Percentiles rank a stretch among this genome's conserved stretches.
Conservation (phyloP, 1,140 invertebrate species). For the Choristoneura fumiferana region DNA sequence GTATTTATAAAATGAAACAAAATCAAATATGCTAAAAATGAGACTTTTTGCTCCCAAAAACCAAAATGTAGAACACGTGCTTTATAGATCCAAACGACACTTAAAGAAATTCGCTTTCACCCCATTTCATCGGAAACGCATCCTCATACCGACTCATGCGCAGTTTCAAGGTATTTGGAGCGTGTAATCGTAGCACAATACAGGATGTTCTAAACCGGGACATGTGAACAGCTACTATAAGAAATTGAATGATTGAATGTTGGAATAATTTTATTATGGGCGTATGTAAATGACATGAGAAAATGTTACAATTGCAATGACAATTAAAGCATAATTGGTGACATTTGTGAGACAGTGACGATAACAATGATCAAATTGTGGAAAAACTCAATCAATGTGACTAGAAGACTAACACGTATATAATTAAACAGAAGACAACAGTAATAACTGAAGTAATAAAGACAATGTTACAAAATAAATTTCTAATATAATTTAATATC, state of each 20-base stretch:
- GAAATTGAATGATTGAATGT: neutral
- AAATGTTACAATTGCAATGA: slow-evolving; percentile 8
- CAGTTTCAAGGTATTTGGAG: slow-evolving; percentile 41
- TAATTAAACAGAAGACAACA: too few species aligned
- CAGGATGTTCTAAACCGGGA: slow-evolving; percentile 29
- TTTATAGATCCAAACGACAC: neutral
- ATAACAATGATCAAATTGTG: neutral
- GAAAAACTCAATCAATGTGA: neutral
- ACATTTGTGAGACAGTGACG: neutral
- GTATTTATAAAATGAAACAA: too few species aligned
- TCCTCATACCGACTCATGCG: slow-evolving; percentile 25
- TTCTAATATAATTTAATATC: too few species aligned
- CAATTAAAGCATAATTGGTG: neutral
- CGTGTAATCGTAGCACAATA: slow-evolving; percentile 38
- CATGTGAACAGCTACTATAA: slow-evolving; percentile 25
- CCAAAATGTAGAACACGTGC: too few species aligned
- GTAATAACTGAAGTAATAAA: too few species aligned
- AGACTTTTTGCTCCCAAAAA: too few species aligned
- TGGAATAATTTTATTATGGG: neutral
- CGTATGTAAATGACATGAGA: neutral
- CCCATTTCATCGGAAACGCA: slow-evolving; percentile 18
- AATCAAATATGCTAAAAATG: too few species aligned
- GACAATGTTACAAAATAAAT: too few species aligned
- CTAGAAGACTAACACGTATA: neutral
- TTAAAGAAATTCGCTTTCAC: slow-evolving; percentile 18